Percentiles rank a stretch among this genome's conserved stretches.
Evolutionary conservation across 2,113 vertebrate species (phyloP).

Genomic region (Accipiter virgatus): DNA sequence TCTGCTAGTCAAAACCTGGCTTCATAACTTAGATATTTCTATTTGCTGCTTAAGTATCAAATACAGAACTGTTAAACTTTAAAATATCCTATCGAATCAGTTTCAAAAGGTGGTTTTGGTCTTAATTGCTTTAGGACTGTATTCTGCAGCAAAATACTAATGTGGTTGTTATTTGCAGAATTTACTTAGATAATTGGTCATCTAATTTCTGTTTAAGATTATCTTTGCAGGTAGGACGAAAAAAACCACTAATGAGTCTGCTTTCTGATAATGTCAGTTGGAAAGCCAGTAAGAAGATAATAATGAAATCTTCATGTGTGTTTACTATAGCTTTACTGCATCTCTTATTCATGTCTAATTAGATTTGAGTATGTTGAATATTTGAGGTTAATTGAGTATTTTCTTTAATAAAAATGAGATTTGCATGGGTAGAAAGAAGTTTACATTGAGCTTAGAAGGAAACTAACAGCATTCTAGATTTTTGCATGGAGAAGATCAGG

Average conservation of each 20-base stretch:
- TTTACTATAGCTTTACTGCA: constrained; percentile 61
- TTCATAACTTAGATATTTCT: not conserved
- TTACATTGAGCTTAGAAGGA: constrained; percentile 55
- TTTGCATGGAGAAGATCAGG: constrained; percentile 6
- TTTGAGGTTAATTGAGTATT: constrained; percentile 73
- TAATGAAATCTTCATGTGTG: constrained; percentile 53
- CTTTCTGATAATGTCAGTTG: constrained; percentile 43
- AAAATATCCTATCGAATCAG: not conserved
- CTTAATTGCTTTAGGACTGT: not conserved
- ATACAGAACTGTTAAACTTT: not conserved
- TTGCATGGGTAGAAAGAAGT: constrained; percentile 43
- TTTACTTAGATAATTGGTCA: constrained; percentile 8
- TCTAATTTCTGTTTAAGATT: constrained; percentile 38
- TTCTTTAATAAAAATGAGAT: constrained; percentile 74
- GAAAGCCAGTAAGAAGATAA: constrained; percentile 40
- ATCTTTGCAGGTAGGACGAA: not conserved
- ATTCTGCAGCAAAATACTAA: not conserved
- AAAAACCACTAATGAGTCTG: constrained; percentile 15
- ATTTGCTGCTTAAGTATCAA: not conserved
- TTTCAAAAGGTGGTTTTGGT: not conserved
- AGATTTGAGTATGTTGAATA: constrained; percentile 58
- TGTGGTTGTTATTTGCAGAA: not conserved
- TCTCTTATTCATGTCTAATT: constrained; percentile 62
- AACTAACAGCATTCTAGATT: constrained; percentile 47
- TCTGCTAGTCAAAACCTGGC: not conserved